Conservation (phyloP, 2,797 vertebrate genomes). For the Lithobates pipiens region DNA sequence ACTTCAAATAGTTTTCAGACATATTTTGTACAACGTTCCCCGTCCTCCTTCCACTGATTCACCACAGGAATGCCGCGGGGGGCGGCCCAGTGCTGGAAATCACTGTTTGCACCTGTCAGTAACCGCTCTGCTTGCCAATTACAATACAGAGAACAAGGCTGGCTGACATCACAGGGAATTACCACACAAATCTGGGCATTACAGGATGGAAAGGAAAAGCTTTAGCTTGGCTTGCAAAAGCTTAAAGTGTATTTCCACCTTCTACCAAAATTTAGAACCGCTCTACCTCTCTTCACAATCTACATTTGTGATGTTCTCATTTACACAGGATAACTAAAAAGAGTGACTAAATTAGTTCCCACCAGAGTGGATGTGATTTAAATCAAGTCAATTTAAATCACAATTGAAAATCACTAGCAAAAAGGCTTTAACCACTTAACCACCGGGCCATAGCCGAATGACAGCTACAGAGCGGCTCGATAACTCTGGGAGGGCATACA, state of each 20-base stretch:
- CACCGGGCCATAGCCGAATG: too few species aligned
- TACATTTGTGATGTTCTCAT: too few species aligned
- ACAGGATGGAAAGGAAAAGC: not conserved
- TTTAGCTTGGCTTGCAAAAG: not conserved
- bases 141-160: slow-evolving; percentile 36
- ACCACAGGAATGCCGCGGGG: slow-evolving; percentile 37
- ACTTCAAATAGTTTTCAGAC: slow-evolving; percentile 22
- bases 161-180: slow-evolving; percentile 17
- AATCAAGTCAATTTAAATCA: too few species aligned
- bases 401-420: too few species aligned
- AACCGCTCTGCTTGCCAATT: slow-evolving; percentile 41
- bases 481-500: too few species aligned
- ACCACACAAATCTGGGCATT: not conserved
- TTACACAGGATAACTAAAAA: too few species aligned
- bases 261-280: too few species aligned
- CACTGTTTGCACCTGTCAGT: slow-evolving; percentile 41
- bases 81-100: slow-evolving; percentile 29
- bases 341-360: too few species aligned
- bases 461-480: too few species aligned
- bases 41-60: not conserved
- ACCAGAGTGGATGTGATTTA: too few species aligned
- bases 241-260: not conserved
- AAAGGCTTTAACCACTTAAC: too few species aligned
- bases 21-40: not conserved
- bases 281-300: too few species aligned